Conservation (phyloP, 2,113 vertebrate genomes). For the Thinocorus orbignyianus region DNA sequence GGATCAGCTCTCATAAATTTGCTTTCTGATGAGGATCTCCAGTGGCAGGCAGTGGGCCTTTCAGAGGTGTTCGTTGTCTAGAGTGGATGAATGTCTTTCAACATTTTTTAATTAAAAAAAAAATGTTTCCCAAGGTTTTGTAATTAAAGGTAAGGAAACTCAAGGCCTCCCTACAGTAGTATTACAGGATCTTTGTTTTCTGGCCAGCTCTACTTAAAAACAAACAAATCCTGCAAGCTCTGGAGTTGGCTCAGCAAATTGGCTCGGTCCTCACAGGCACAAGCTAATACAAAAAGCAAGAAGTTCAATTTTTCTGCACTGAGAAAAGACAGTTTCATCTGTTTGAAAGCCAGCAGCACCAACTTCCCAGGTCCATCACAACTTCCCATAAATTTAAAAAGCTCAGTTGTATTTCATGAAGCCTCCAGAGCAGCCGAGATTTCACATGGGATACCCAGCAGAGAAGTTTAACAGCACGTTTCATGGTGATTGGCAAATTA, state of each 20-base stretch:
- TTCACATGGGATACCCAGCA: conserved; percentile 9
- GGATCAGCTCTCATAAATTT: not conserved
- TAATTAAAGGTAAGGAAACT: conserved; percentile 36
- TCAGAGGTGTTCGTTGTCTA: not conserved
- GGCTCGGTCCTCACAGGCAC: not conserved
- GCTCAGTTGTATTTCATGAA: not conserved
- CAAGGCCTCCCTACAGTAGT: not conserved
- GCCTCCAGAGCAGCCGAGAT: conserved; percentile 1
- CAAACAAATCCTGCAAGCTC: conserved; percentile 40
- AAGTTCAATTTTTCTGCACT: not conserved
- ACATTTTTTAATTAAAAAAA: not conserved
- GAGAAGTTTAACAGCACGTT: conserved; percentile 27
- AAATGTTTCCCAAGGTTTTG: not conserved
- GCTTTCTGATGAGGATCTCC: not conserved
- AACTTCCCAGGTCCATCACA: conserved; percentile 33
- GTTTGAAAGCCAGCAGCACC: conserved; percentile 25
- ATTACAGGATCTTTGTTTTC: conserved; percentile 13
- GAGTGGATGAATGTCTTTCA: not conserved
- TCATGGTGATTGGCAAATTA: conserved; percentile 68
- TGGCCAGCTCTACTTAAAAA: conserved; percentile 48
- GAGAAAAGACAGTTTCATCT: not conserved
- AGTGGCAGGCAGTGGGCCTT: not conserved
- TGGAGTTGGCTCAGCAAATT: conserved; percentile 15
- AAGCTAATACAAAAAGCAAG: not conserved
- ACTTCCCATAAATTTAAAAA: not conserved